Percentiles rank a stretch among this genome's conserved stretches.
Conservation (phyloP, 2,113 vertebrate genomes). For the Polypterus senegalus region DNA sequence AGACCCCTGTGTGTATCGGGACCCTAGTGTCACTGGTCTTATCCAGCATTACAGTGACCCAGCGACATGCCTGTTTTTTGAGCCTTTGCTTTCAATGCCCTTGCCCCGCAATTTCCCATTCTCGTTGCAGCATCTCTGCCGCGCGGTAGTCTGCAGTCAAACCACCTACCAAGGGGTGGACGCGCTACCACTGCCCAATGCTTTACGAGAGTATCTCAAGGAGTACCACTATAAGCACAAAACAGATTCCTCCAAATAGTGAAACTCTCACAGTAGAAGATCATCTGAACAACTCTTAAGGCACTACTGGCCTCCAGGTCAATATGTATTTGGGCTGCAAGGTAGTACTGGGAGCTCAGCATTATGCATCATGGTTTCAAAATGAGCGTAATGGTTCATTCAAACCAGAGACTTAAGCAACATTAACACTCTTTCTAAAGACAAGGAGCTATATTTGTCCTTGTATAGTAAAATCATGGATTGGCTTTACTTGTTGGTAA, state of each 20-base stretch:
- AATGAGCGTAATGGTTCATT: too few relatives aligned
- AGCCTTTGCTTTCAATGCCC: slow-evolving; percentile 81
- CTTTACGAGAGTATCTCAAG: slow-evolving; percentile 80
- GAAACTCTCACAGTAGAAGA: too few relatives aligned
- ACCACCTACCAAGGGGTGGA: slow-evolving; percentile 81
- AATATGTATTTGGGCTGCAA: too few relatives aligned
- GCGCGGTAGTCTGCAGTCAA: slow-evolving; percentile 78
- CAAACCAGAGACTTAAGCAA: too few relatives aligned
- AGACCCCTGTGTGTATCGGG: slow-evolving; percentile 89
- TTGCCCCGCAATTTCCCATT: slow-evolving; percentile 84
- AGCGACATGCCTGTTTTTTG: slow-evolving; percentile 89
- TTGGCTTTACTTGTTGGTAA: too few relatives aligned
- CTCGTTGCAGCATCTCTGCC: slow-evolving; percentile 81
- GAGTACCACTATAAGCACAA: slow-evolving; percentile 81
- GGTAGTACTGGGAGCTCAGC: too few relatives aligned
- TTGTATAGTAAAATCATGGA: too few relatives aligned
- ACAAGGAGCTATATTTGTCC: too few relatives aligned
- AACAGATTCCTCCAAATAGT: neutral
- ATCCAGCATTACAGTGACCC: slow-evolving; percentile 91
- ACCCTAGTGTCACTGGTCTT: slow-evolving; percentile 79
- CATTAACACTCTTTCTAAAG: too few relatives aligned
- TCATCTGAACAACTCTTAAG: too few relatives aligned
- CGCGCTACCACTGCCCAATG: slow-evolving; percentile 63
- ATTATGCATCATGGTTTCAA: too few relatives aligned
- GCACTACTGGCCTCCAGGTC: too few relatives aligned